A percentile compares a stretch with the other conserved stretches of the same genome.
Conservation (phyloP, 2,797 vertebrate genomes). For the Acrossocheilus fasciatus region DNA sequence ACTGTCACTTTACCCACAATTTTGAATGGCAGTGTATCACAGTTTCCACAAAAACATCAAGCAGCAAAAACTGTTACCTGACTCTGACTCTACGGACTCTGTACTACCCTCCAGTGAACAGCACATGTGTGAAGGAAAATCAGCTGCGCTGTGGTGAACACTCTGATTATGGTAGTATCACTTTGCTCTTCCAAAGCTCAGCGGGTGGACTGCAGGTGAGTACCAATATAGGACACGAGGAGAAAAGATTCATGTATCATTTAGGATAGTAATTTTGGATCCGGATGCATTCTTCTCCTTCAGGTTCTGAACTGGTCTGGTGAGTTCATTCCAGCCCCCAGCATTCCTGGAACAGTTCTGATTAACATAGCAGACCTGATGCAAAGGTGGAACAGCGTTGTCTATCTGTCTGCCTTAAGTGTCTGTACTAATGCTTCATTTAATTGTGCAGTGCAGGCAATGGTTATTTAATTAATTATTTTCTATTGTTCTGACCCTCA, state of each 20-base stretch:
- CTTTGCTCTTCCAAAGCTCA: slow-evolving; percentile 74
- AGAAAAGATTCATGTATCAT: background rate
- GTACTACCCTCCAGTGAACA: slow-evolving; percentile 73
- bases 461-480: background rate
- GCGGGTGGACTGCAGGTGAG: slow-evolving; percentile 76
- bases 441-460: background rate
- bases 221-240: background rate
- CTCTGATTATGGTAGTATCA: slow-evolving; percentile 81
- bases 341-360: slow-evolving; percentile 72
- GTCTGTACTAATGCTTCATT: background rate
- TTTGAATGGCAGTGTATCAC: slow-evolving; percentile 60
- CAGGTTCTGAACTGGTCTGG: slow-evolving; percentile 73
- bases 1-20: no score
- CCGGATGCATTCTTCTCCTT: background rate
- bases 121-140: slow-evolving; percentile 62
- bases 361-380: slow-evolving; percentile 81
- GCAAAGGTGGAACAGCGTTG: slow-evolving; percentile 81
- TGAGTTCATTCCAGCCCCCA: slow-evolving; percentile 70
- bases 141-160: slow-evolving; percentile 82
- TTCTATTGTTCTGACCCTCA: slow-evolving; percentile 50
- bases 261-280: background rate
- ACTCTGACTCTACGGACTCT: slow-evolving; percentile 71
- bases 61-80: no score
- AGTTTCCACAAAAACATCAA: no score
- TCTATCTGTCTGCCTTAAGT: slow-evolving; percentile 75